phyloP scores from a whole-genome alignment of 1,140 invertebrate genomes.

The Cydia pomonella region DNA sequence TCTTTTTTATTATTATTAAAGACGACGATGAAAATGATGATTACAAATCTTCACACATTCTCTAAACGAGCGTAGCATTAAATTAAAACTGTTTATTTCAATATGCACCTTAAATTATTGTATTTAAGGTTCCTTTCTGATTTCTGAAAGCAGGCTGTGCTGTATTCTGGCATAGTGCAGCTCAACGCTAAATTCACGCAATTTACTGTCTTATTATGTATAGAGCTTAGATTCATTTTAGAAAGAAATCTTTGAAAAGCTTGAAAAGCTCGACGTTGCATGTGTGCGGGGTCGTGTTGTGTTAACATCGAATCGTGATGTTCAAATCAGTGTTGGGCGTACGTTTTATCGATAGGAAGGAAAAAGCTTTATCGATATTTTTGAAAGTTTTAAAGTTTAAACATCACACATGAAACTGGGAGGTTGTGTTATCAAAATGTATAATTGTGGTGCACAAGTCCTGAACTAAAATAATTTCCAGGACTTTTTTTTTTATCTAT shows the following conservation, averaged over 20 bases:
- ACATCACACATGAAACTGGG: too few species aligned
- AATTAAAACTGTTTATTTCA: not conserved
- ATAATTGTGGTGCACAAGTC: too few species aligned
- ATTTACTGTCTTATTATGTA: not conserved
- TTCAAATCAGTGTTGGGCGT: constrained; percentile 13
- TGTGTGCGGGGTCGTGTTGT: constrained; percentile 12
- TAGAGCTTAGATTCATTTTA: not conserved
- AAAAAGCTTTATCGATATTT: not conserved
- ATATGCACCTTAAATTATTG: not conserved
- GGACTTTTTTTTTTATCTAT: too few species aligned
- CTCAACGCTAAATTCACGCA: not conserved
- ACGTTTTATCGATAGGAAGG: not conserved
- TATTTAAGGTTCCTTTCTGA: not conserved
- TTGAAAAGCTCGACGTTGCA: constrained; percentile 15
- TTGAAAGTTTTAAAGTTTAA: too few species aligned
- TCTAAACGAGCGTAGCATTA: constrained; percentile 26
- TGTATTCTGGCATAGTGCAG: not conserved
- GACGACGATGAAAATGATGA: constrained; percentile 5
- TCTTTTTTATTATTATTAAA: constrained; percentile 9
- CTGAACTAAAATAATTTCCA: too few species aligned
- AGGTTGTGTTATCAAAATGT: too few species aligned
- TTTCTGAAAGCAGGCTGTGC: not conserved
- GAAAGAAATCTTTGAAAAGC: not conserved
- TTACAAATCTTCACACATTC: constrained; percentile 22
- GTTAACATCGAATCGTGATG: constrained; percentile 28